Percentiles rank a stretch among this genome's conserved stretches.
Evolutionary conservation across 2,797 vertebrate species (phyloP).

Genomic region (Cossypha niveicapilla): DNA sequence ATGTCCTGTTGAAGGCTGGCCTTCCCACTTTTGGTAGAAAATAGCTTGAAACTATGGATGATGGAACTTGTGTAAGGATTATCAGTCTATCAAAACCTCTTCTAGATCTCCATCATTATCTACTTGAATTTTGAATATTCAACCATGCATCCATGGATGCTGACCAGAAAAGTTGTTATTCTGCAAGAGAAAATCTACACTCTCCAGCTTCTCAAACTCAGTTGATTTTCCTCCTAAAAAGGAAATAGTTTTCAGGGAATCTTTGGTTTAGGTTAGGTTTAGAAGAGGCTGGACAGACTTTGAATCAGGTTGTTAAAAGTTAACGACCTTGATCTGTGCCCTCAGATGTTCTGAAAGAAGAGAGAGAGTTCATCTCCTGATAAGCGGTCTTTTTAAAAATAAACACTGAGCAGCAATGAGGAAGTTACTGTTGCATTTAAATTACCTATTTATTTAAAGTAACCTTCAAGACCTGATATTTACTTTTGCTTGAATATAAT

Average conservation of each 20-base stretch:
- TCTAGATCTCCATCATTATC: background rate
- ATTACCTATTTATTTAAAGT: conserved; percentile 72
- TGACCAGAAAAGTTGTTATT: background rate
- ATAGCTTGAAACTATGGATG: background rate
- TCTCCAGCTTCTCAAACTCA: background rate
- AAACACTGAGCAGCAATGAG: conserved; percentile 18
- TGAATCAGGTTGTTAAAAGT: background rate
- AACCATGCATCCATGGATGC: background rate
- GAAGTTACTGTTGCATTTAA: conserved; percentile 67
- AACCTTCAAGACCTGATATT: conserved; percentile 63
- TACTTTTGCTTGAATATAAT: conserved; percentile 59
- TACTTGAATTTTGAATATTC: background rate
- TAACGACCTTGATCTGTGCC: background rate
- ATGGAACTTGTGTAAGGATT: background rate
- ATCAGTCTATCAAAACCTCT: background rate
- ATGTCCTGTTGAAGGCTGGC: background rate
- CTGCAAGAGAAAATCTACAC: background rate
- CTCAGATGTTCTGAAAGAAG: background rate
- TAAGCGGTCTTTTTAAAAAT: conserved; percentile 43
- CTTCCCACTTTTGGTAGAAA: background rate
- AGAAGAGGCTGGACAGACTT: background rate
- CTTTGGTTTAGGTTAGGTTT: background rate
- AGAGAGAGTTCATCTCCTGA: conserved; percentile 5
- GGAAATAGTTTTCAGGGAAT: background rate
- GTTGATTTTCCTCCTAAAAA: background rate